Conservation (phyloP, 2,797 vertebrate species). For the Pteronotus mesoamericanus region DNA sequence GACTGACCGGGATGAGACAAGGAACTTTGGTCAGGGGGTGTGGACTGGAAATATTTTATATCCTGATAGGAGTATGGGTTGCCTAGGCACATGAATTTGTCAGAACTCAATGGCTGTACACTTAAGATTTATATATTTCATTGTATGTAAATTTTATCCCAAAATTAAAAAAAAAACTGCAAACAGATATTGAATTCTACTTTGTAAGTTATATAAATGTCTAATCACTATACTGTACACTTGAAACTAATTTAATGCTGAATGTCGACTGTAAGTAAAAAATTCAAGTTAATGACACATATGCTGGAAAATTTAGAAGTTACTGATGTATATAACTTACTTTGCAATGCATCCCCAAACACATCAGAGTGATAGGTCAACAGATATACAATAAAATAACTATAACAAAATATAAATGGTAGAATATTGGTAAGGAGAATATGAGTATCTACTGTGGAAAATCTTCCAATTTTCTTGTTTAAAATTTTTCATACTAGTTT, state of each 20-base stretch:
- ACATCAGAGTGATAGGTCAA: not conserved
- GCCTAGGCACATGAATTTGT: not conserved
- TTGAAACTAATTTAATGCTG: not conserved
- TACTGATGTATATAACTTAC: not conserved
- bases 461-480: not conserved
- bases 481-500: not conserved
- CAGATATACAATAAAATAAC: not conserved
- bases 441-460: not conserved
- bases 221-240: not conserved
- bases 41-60: not conserved
- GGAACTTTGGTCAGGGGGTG: too few species aligned
- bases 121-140: not conserved
- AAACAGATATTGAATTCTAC: not conserved
- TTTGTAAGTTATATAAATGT: not conserved
- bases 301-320: not conserved
- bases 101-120: not conserved
- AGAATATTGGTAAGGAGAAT: not conserved
- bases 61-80: not conserved
- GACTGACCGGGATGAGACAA: not conserved
- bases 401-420: not conserved
- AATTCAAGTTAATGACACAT: not conserved
- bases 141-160: not conserved
- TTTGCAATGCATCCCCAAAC: not conserved
- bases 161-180: not conserved
- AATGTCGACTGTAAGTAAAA: not conserved